Conservation (phyloP, 2,113 vertebrate species). For the Cyphomyrus discorhynchus region DNA sequence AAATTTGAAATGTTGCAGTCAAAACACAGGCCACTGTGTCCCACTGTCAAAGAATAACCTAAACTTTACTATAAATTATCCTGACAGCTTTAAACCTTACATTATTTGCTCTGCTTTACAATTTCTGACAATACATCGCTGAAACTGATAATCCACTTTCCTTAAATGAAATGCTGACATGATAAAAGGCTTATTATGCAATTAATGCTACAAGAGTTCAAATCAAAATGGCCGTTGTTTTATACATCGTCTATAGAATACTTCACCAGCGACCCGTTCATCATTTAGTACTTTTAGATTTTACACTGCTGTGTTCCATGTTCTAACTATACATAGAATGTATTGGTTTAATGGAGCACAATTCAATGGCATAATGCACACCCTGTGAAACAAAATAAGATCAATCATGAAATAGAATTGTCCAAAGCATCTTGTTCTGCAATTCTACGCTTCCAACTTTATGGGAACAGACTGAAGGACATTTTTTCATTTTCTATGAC, state of each 20-base stretch:
- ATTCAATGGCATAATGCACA: not conserved
- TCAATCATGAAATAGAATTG: not conserved
- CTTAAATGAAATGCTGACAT: not conserved
- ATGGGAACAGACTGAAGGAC: not conserved
- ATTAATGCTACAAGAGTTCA: not conserved
- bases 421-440: not conserved
- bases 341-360: not conserved
- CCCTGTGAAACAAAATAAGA: not conserved
- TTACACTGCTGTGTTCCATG: not conserved
- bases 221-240: not conserved
- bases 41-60: not conserved
- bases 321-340: too few relatives aligned
- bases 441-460: not conserved
- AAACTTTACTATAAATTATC: not conserved
- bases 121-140: not conserved
- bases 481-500: not conserved
- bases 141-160: not conserved
- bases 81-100: not conserved
- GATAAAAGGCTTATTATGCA: not conserved
- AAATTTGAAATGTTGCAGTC: not conserved
- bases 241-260: not conserved
- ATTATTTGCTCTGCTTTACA: not conserved
- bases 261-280: not conserved
- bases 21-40: not conserved
- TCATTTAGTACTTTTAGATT: not conserved